These are phyloP conservation scores for Syndactyla subalaris DNA, from an alignment of 2,797 vertebrate species.

Conservation along the genomic window DNA sequence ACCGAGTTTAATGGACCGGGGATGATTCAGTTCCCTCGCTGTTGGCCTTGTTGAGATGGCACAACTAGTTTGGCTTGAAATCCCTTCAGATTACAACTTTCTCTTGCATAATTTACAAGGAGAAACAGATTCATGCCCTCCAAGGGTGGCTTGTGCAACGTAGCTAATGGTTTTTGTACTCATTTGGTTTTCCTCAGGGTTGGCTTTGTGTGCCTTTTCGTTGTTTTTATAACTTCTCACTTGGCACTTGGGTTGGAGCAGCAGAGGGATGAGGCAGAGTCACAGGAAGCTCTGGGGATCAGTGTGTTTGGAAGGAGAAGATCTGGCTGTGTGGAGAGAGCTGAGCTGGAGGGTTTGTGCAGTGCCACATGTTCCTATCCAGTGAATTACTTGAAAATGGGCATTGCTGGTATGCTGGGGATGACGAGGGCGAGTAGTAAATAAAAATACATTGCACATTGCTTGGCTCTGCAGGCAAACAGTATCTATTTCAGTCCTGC, in stretches of 20 bases:
- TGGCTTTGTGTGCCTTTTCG: neutral
- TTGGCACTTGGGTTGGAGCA: neutral
- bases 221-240: neutral
- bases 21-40: neutral
- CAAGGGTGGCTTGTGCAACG: neutral
- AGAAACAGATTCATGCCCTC: neutral
- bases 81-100: conserved; percentile 3
- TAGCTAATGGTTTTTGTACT: neutral
- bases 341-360: neutral
- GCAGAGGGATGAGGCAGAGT: neutral
- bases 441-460: conserved; percentile 42
- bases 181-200: neutral
- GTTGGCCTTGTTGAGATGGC: neutral
- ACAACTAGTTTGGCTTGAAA: neutral
- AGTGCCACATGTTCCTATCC: neutral
- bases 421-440: conserved; percentile 25
- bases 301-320: neutral
- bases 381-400: neutral
- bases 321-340: neutral
- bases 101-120: conserved; percentile 12
- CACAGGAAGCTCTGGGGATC: neutral
- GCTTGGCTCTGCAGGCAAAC: conserved; percentile 28
- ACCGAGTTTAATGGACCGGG: neutral
- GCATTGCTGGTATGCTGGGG: neutral
- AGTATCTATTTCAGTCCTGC: conserved; percentile 52